Evolutionary conservation across 2,888 invertebrate species (phyloP).

Genomic region (Chydorus sphaericus): DNA sequence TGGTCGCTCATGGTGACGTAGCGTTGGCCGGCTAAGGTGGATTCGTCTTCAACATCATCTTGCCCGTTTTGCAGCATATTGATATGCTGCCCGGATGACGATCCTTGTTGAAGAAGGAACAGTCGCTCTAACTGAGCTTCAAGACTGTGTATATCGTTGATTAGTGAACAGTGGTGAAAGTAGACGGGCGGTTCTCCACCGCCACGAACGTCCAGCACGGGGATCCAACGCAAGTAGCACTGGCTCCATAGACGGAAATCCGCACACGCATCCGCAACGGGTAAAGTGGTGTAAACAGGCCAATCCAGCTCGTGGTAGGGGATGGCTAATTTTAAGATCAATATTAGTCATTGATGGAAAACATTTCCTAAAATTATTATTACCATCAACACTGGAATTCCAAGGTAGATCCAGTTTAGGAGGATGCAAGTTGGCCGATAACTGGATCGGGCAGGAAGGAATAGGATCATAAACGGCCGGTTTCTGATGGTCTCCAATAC

Average conservation of each 20-base stretch:
- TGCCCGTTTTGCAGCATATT: neutral
- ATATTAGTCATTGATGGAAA: too few species aligned
- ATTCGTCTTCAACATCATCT: neutral
- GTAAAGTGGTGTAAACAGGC: slow-evolving; percentile 15
- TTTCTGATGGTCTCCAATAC: neutral
- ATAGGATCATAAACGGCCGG: slow-evolving; percentile 4
- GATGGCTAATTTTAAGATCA: neutral
- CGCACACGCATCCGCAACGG: slow-evolving; percentile 33
- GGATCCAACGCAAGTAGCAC: slow-evolving; percentile 81
- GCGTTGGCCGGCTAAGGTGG: neutral
- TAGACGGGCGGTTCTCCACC: slow-evolving; percentile 36
- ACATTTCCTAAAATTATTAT: too few species aligned
- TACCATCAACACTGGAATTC: too few species aligned
- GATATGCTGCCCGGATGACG: too few species aligned
- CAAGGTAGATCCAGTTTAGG: neutral
- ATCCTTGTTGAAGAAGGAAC: neutral
- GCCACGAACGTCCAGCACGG: slow-evolving; percentile 57
- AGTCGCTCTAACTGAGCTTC: slow-evolving; percentile 1
- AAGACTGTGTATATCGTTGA: slow-evolving; percentile 6
- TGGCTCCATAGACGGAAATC: slow-evolving; percentile 64
- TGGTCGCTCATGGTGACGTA: slow-evolving; percentile 9
- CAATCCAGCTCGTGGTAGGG: slow-evolving; percentile 31
- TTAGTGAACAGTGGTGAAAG: slow-evolving; percentile 1
- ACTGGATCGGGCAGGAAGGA: neutral
- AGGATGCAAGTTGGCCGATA: neutral